Conservation (phyloP, 2,888 invertebrate species). For the Blastobasis adustella region DNA sequence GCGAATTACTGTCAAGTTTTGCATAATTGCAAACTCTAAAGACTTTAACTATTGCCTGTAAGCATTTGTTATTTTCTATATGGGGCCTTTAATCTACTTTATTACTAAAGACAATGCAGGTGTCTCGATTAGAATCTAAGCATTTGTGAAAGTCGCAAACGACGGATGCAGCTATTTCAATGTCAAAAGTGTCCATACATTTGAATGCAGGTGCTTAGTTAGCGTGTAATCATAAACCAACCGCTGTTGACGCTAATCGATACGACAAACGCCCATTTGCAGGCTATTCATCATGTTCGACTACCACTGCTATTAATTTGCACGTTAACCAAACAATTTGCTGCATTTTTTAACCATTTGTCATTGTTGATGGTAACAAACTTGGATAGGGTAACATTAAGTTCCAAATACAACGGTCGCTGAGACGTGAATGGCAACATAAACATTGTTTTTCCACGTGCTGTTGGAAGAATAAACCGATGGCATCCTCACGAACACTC, state of each 20-base stretch:
- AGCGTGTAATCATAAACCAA: conserved; percentile 23
- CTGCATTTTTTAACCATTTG: conserved; percentile 54
- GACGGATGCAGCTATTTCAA: conserved; percentile 20
- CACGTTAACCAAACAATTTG: conserved; percentile 52
- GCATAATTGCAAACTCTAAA: no score
- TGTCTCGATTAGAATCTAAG: conserved; percentile 43
- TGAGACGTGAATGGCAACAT: conserved; percentile 25
- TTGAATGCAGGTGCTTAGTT: conserved; percentile 36
- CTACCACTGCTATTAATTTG: conserved; percentile 51
- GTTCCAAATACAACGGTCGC: conserved; percentile 22
- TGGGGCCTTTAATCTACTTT: conserved; percentile 17
- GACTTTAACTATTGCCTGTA: no score
- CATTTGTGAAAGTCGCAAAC: conserved; percentile 19
- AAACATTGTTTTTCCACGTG: conserved; percentile 12
- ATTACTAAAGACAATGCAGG: conserved; percentile 18
- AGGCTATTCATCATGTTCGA: conserved; percentile 48
- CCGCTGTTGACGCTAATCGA: conserved; percentile 36
- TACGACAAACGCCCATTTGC: conserved; percentile 39
- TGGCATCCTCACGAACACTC: not conserved
- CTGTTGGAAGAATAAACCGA: conserved; percentile 23
- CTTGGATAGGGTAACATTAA: conserved; percentile 20
- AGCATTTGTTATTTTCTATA: no score
- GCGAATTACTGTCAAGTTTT: no score
- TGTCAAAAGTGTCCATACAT: conserved; percentile 21
- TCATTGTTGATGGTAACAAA: conserved; percentile 40